These are phyloP conservation scores for Limnephilus rhombicus DNA, from an alignment of 2,888 invertebrate genomes.

Conservation along the genomic window DNA sequence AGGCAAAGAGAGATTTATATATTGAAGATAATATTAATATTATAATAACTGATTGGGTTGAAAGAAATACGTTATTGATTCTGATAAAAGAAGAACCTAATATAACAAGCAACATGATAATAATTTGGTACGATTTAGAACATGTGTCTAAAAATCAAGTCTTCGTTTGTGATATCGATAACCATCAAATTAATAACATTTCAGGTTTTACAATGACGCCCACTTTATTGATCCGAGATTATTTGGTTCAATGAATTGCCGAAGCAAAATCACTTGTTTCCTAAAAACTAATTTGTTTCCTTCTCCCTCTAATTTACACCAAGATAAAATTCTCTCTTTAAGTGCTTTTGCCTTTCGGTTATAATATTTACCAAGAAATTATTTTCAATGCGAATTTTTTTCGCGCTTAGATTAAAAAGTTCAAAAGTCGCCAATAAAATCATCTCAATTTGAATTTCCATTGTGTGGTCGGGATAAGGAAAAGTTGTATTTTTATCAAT, in stretches of 20 bases:
- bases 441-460: neutral
- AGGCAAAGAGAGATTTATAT: neutral
- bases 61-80: neutral
- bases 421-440: neutral
- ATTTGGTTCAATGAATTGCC: constrained; percentile 15
- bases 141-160: neutral
- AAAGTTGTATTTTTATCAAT: constrained; percentile 24
- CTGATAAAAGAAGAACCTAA: neutral
- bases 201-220: neutral
- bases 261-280: constrained; percentile 3
- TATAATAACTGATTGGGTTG: neutral
- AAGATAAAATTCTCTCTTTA: neutral
- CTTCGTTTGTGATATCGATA: neutral
- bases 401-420: neutral
- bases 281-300: neutral
- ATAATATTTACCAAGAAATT: constrained; percentile 8
- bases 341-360: neutral
- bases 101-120: neutral
- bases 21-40: no score
- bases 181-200: neutral
- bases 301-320: neutral
- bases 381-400: neutral
- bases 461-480: neutral
- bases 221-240: neutral
- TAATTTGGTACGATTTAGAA: neutral